Evolutionary conservation across 2,888 invertebrate species (phyloP).

Genomic region (Saturnia pavonia): DNA sequence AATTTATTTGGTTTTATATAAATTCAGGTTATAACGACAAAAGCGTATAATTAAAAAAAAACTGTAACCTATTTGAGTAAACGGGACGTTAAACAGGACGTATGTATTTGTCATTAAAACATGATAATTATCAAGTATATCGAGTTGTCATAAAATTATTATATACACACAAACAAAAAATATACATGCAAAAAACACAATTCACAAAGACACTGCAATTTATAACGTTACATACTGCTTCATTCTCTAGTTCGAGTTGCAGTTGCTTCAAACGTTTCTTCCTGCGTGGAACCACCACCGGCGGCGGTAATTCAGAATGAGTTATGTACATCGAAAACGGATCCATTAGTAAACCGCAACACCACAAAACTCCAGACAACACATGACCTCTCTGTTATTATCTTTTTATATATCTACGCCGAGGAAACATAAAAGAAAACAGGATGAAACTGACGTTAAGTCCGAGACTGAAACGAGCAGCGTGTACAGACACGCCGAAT

Average conservation of each 20-base stretch:
- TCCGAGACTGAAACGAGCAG: constrained; percentile 46
- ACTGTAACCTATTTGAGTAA: background rate
- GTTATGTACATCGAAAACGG: constrained; percentile 75
- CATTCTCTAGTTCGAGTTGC: constrained; percentile 60
- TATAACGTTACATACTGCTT: constrained; percentile 44
- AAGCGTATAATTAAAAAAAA: background rate
- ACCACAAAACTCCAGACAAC: constrained; percentile 36
- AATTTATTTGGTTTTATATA: background rate
- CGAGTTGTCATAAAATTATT: constrained; percentile 26
- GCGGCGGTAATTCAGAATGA: constrained; percentile 68
- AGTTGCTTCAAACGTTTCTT: constrained; percentile 74
- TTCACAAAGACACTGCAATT: constrained; percentile 29
- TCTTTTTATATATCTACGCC: constrained; percentile 45
- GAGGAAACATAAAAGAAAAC: constrained; percentile 46
- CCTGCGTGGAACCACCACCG: constrained; percentile 68
- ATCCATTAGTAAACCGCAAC: constrained; percentile 54
- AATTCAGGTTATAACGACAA: background rate
- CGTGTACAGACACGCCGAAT: constrained; percentile 50
- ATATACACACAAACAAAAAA: constrained; percentile 35
- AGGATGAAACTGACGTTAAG: constrained; percentile 57
- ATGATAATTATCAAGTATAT: constrained; percentile 11
- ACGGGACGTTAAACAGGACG: background rate
- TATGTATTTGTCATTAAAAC: too few relatives aligned
- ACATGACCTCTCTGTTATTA: constrained; percentile 45
- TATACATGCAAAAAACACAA: constrained; percentile 29